Base-by-base conservation (phyloP, 2,888 invertebrate species). In the Thecocarcelia acutangulata region DNA sequence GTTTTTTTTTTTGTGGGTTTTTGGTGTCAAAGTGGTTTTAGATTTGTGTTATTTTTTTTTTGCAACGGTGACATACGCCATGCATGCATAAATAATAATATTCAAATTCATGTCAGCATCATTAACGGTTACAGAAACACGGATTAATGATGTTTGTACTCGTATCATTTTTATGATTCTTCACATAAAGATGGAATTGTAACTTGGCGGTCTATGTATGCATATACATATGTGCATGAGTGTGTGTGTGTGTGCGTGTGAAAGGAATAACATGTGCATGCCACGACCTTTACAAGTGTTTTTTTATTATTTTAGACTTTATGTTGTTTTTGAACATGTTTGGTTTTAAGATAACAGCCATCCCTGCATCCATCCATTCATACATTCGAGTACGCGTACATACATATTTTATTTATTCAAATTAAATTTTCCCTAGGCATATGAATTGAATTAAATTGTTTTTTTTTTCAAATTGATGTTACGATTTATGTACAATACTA, bases 61-160 rank as follows among this genome's bases (percentile, higher is more conserved):
- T 37, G 59, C 70, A 17, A 52, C 54, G 68, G n/a, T 73, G 77
- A 56, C 74, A 74, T 70, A 66, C 64, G 74, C 52, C 61, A 46
- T 54, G 28, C 48, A 81, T 72, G 76, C n/a, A n/a, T n/a, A n/a
- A n/a, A n/a, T n/a, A 74, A 70, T 70, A 59, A 74, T 82, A 82
- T 75, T 82, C 64, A 78, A 82, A 78, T 70, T 74, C 66, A 8
- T 75, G 78, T 82, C 70, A 75, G 66, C 64, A 78, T 82, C 78
- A 78, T 78, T 78, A 75, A 82, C 64, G 78, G 52, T n/a, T 66
- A 64, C 58, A 52, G 66, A 61, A 82, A 66, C 70, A 70, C 78
- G 61, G 70, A 70, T 78, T 64, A 70, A 78, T 78, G 66, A 66
- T 68, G 52, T 61, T 42, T 33, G 3, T n/a, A n/a, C n/a, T n/a